Evolutionary conservation across 1,140 invertebrate genomes (phyloP), one percentile per base, ranked within the genome.

Genomic region (Heliothis virescens): DNA sequence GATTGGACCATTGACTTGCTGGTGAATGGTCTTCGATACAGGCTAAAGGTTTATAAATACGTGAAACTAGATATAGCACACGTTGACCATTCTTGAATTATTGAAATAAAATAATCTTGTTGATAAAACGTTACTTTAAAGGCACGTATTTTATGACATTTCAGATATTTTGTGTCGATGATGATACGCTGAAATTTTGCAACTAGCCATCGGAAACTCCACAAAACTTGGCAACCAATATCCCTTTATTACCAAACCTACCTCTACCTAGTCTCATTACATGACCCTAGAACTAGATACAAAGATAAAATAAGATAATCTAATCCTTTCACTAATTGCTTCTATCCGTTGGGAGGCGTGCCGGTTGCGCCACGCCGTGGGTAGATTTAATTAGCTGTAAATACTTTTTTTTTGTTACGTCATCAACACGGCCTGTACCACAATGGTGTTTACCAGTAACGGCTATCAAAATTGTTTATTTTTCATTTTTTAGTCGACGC

Each of bases 341-440:
- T 87, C 85, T 82, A 89, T 87, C 86, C 82, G 84, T 84, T 65
- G 81, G 87, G 86, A 91, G 92, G 92, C 91, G 92, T 90, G 90
- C 81, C 87, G 74, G 82, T 90, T 92, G 90, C 91, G 87, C 87
- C 89, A 92, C 57, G 57, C 1, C 21, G 92, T 91, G 92, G 89
- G 90, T 83, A 89, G 86, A 92, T 93, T 93, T 94, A 94, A 94
- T 94, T 92, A 92, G 87, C 83, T 88, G 86, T 91, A 89, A 90
- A 91, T 83, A 79, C 83, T 85, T 90, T 93, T 90, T 91, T 91
- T 87, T 87, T 71, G 82, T 91, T 91, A 86, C 91, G 88, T 91
- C 89, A 90, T 69, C 82, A 60, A 34, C 71, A 57, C 76, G 60
- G 34, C 29, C 65, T 69, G 47, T 26, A 77, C n/a, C 16, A 67